Percentiles rank a stretch among this genome's conserved stretches.
These are phyloP conservation scores for Leptatherina wallacei DNA, from an alignment of 2,797 vertebrate species.

Conservation along the genomic window DNA sequence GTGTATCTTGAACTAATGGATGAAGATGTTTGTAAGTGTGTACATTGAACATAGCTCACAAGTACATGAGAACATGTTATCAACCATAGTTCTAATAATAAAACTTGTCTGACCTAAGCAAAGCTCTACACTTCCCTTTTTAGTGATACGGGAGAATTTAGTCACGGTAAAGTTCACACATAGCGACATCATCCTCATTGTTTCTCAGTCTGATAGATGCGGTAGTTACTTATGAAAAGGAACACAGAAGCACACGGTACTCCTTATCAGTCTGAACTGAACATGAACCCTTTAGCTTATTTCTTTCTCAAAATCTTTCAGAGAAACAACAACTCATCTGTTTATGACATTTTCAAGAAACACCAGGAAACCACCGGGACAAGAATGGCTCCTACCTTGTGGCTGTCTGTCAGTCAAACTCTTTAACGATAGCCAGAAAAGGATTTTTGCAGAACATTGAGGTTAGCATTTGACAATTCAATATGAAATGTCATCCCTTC, in stretches of 20 bases:
- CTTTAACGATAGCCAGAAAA: background rate
- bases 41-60: background rate
- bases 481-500: background rate
- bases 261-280: background rate
- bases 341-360: background rate
- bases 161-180: background rate
- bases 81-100: background rate
- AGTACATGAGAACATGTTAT: conserved; percentile 1
- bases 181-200: background rate
- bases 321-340: background rate
- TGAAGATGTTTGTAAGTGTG: background rate
- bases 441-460: background rate
- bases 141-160: background rate
- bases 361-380: background rate
- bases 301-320: background rate
- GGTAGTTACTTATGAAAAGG: background rate
- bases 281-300: background rate
- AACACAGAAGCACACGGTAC: background rate
- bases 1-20: background rate
- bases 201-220: conserved; percentile 17
- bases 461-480: background rate
- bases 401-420: background rate
- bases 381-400: background rate
- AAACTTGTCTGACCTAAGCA: no score
- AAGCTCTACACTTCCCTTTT: background rate